Conservation (phyloP, 2,797 vertebrate species). For the Atherinosoma microstoma region DNA sequence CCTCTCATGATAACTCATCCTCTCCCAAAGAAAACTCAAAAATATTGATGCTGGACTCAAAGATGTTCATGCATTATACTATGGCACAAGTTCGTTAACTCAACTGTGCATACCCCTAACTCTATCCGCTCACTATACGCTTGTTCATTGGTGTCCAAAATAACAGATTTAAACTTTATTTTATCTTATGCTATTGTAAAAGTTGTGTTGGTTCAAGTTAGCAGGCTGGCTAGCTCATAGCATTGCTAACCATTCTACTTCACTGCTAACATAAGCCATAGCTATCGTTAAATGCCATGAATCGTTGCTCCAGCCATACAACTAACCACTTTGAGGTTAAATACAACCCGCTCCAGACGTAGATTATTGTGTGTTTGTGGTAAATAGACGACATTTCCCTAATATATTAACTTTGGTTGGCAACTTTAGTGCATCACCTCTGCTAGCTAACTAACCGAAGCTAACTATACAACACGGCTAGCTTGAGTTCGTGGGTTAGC, state of each 20-base stretch:
- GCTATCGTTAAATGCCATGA: neutral
- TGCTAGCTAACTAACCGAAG: conserved; percentile 56
- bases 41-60: neutral
- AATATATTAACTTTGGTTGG: conserved; percentile 14
- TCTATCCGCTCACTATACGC: neutral
- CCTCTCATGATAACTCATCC: neutral
- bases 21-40: neutral
- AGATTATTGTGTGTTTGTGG: fast-evolving
- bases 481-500: conserved; percentile 17
- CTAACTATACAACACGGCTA: conserved; percentile 57
- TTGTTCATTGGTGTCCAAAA: neutral
- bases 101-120: too few relatives aligned
- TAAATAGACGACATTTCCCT: neutral
- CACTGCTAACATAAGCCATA: conserved; percentile 24
- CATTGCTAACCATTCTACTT: conserved; percentile 50
- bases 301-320: fast-evolving
- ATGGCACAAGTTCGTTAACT: neutral
- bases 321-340: fast-evolving
- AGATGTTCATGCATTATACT: neutral
- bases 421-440: conserved; percentile 27
- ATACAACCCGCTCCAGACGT: fast-evolving
- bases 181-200: neutral
- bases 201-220: conserved; percentile 3
- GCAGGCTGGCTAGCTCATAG: conserved; percentile 52
- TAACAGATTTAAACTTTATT: neutral